Base-by-base conservation (phyloP, 2,888 invertebrate genomes). In the Cantharis rustica region DNA sequence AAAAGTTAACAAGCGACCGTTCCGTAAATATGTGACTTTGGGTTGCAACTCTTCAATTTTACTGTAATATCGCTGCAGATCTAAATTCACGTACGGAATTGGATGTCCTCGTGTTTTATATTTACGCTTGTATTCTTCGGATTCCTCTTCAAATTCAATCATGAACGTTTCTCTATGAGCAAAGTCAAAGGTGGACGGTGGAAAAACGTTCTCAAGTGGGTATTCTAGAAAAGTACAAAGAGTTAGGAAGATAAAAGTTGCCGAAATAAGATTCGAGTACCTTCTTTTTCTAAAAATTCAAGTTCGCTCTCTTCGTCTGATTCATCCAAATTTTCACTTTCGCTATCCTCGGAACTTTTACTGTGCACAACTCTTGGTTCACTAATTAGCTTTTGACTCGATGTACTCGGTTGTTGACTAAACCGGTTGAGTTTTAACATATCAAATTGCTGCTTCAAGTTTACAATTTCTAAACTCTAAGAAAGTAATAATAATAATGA, bases 401-500 rank as follows among this genome's bases (percentile, higher is more conserved):
- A 77, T 63, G 73, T 75, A n/a, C 71, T 15, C 10, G 75, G n/a
- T n/a, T 62, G 61, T 27, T 11, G 26, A 63, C 71, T 62, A 11
- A 47, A 66, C 31, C 73, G 66, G 69, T 68, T 70, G 9, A 75
- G 61, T 80, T 81, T 84, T 20, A 79, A 77, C 13, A 84, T 16
- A 74, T 85, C 84, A n/a, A 86, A 72, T 83, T 89, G 90, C 80
- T 91, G 91, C 82, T 91, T 91, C 66, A 90, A 84, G 81, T 90
- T 91, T 72, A 89, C 89, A 83, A 91, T 90, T 88, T 91, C 91
- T 31, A 92, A 84, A 85, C 90, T 90, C 91, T 91, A 86, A 75
- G 90, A 88, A 78, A 61, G 63, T 72, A 11, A 27, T 26, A 26
- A 26, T 10, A 26, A 10, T 26, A 26, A 26, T 9, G 26, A 26